These are phyloP conservation scores for Eumaeus atala DNA, from an alignment of 1,140 invertebrate species.

Conservation along the genomic window DNA sequence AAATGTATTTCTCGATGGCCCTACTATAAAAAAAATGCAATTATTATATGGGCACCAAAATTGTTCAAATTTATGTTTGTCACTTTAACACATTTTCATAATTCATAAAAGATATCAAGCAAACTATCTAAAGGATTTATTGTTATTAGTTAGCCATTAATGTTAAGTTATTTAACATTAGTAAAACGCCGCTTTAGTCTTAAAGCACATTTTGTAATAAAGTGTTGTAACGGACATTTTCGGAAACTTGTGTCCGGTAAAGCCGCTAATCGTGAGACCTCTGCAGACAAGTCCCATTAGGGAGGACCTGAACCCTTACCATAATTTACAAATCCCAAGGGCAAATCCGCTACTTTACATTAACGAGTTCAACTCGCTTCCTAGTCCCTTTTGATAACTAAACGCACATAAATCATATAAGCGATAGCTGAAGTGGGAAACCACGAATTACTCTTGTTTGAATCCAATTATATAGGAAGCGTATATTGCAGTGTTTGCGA, in stretches of 20 bases:
- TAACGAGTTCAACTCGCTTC: conserved; percentile 56
- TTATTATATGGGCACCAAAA: no score
- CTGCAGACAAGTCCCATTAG: conserved; percentile 56
- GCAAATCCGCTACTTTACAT: conserved; percentile 56
- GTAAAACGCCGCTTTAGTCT: no score
- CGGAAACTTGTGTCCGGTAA: conserved; percentile 18
- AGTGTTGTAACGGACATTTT: conserved; percentile 14
- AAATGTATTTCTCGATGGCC: no score
- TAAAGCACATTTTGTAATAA: no score
- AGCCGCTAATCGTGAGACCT: conserved; percentile 40
- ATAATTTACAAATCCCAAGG: conserved; percentile 39
- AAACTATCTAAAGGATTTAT: no score
- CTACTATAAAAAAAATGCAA: no score
- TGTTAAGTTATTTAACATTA: no score
- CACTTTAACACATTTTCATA: no score
- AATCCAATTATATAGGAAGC: conserved; percentile 2
- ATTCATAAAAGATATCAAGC: no score
- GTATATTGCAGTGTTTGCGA: no score
- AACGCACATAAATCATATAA: conserved; percentile 43
- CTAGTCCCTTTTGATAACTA: conserved; percentile 46
- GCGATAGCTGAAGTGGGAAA: conserved; percentile 21
- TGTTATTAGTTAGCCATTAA: no score
- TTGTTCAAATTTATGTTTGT: no score
- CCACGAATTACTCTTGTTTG: conserved; percentile 2
- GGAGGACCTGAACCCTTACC: conserved; percentile 16